Percentiles rank a stretch among this genome's conserved stretches.
phyloP scores from a whole-genome alignment of 1,140 invertebrate genomes.

The Lysiphlebus fabarum region DNA sequence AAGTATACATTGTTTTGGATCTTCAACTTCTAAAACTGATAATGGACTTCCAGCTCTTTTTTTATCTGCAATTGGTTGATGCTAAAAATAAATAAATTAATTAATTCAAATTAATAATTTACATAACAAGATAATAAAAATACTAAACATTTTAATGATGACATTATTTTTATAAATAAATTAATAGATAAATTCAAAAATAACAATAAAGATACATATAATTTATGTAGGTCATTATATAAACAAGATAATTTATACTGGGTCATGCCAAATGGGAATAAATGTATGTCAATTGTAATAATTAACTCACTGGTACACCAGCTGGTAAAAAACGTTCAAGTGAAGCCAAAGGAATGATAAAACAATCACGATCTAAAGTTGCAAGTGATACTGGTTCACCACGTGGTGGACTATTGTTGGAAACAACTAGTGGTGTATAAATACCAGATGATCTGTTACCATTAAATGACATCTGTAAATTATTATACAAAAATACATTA shows the following conservation, averaged over 20 bases:
- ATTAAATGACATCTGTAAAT: conserved; percentile 46
- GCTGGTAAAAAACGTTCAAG: conserved; percentile 81
- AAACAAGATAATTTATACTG: too few species aligned
- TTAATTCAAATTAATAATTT: too few species aligned
- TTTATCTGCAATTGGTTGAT: conserved; percentile 57
- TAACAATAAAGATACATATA: neutral
- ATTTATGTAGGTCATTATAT: too few species aligned
- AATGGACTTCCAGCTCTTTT: conserved; percentile 63
- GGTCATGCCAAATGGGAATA: too few species aligned
- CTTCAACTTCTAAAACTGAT: conserved; percentile 78
- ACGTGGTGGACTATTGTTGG: conserved; percentile 51
- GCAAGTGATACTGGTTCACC: conserved; percentile 70
- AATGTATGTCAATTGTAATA: too few species aligned
- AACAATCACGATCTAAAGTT: conserved; percentile 79
- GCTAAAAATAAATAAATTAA: conserved; percentile 32
- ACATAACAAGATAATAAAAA: neutral
- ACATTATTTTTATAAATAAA: too few species aligned
- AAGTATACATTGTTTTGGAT: conserved; percentile 81
- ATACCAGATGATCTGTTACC: conserved; percentile 43
- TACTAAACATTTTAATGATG: too few species aligned
- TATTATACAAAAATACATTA: neutral
- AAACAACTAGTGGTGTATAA: conserved; percentile 50
- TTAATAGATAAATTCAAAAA: neutral
- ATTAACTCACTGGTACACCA: conserved; percentile 71
- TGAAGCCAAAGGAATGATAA: conserved; percentile 83